phyloP scores from a whole-genome alignment of 2,113 vertebrate species.

The Rhinopithecus roxellana region DNA sequence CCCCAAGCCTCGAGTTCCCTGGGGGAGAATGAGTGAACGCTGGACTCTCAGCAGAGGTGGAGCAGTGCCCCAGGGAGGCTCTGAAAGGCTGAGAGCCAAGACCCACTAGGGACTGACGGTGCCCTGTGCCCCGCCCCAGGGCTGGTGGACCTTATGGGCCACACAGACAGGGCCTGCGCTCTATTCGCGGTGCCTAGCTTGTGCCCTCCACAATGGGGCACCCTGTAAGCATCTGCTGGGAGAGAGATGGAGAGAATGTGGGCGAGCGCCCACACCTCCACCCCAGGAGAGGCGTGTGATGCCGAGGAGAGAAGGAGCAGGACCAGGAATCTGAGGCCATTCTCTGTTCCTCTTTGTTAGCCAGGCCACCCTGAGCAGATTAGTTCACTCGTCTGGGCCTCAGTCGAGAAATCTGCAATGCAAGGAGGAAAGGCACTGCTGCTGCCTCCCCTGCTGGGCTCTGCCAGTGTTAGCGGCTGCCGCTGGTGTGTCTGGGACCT shows the following conservation, averaged over 20 bases:
- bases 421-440: background rate
- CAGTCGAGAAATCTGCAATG: background rate
- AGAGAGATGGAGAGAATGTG: background rate
- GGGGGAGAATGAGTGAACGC: background rate
- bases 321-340: background rate
- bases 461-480: background rate
- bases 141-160: no score
- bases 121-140: fast-evolving
- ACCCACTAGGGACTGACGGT: background rate
- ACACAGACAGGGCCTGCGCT: background rate
- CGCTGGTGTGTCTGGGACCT: background rate
- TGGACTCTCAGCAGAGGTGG: background rate
- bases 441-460: background rate
- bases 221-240: background rate
- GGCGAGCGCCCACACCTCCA: fast-evolving
- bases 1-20: background rate
- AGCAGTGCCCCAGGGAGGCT: background rate
- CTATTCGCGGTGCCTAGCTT: background rate
- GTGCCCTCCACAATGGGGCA: no score
- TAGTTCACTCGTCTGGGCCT: fast-evolving
- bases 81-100: background rate
- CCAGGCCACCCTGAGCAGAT: background rate
- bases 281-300: background rate
- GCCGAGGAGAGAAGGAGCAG: background rate
- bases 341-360: background rate